Evolutionary conservation across 2,888 invertebrate genomes (phyloP), one percentile per base, ranked within the genome.

Genomic region (Petrolisthes cinctipes): DNA sequence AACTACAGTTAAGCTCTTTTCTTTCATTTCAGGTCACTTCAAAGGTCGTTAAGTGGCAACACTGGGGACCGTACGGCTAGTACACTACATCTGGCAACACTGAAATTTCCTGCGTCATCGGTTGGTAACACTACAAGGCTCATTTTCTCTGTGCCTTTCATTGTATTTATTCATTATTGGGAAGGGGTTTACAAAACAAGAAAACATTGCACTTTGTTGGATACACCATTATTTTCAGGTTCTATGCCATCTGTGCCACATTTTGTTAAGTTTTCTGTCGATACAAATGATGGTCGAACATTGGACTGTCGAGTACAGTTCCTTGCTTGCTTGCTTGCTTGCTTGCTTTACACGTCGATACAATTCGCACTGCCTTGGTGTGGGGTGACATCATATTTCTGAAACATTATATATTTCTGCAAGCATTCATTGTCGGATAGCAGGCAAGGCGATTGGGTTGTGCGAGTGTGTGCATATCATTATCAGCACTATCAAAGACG

Each of bases 61-160:
- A 66, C 81, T 81, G 81, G 57, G 57, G 57, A 37, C 37, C 37
- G 23, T 17, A 61, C 51, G 23, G 37, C 57, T 81, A 57, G 11
- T 81, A 66, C 66, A 81, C 20, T 9, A 57, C 81, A 17, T 81
- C 66, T 81, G 81, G 81, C 66, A 81, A 81, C 81, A 66, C 81
- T 81, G 81, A 57, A 61, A 61, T 20, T 66, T 81, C 81, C 81
- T 57, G 66, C 66, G 66, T 61, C 81, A 57, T 23, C 57, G 14
- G 57, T 66, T 81, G 61, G 81, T 81, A 81, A 61, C 81, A 54
- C 66, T 81, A 61, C 7, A 20, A 14, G 61, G 66, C 81, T 23
- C 66, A 23, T 81, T 66, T 57, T 66, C 57, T 81, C 61, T 54
- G 54, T n/a, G 79, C 53, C 79, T 54, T 54, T 79, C 7, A 37